phyloP scores from a whole-genome alignment of 1,140 invertebrate species.

The Heliconius himera region DNA sequence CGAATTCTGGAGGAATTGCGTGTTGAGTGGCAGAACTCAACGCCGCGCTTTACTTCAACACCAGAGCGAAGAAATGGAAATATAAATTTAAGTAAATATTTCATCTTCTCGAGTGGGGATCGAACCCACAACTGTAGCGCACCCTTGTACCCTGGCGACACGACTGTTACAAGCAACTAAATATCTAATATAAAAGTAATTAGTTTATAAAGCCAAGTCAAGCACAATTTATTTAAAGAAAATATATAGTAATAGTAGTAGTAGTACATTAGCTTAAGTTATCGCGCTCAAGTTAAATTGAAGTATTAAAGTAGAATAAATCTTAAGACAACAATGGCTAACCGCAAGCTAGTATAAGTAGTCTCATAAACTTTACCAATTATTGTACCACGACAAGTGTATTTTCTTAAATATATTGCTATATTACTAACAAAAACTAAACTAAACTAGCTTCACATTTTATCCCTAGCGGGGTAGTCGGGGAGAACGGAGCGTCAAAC shows the following conservation, averaged over 20 bases:
- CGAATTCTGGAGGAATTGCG: too few relatives aligned
- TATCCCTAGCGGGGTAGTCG: too few relatives aligned
- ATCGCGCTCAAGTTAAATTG: neutral
- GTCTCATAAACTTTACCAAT: slow-evolving; percentile 49
- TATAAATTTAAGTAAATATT: too few relatives aligned
- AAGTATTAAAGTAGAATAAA: slow-evolving; percentile 20
- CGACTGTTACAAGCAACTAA: too few relatives aligned
- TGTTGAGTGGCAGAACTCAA: too few relatives aligned
- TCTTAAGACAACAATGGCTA: slow-evolving; percentile 19
- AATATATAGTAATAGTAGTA: neutral
- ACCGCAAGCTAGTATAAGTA: slow-evolving; percentile 44
- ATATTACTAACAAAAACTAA: slow-evolving; percentile 22
- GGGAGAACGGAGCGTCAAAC: too few relatives aligned
- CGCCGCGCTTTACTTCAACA: too few relatives aligned
- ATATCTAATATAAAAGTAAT: neutral
- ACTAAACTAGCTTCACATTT: too few relatives aligned
- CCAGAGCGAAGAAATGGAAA: too few relatives aligned
- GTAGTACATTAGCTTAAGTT: slow-evolving; percentile 1
- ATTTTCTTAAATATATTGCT: slow-evolving; percentile 48
- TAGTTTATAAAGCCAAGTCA: neutral
- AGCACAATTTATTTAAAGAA: neutral
- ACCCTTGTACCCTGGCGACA: too few relatives aligned
- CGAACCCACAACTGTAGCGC: too few relatives aligned
- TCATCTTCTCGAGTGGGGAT: too few relatives aligned
- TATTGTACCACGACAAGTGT: slow-evolving; percentile 36